Evolutionary conservation across 2,888 invertebrate genomes (phyloP), one percentile per base, ranked within the genome.

Genomic region (Mesoligia furuncula): DNA sequence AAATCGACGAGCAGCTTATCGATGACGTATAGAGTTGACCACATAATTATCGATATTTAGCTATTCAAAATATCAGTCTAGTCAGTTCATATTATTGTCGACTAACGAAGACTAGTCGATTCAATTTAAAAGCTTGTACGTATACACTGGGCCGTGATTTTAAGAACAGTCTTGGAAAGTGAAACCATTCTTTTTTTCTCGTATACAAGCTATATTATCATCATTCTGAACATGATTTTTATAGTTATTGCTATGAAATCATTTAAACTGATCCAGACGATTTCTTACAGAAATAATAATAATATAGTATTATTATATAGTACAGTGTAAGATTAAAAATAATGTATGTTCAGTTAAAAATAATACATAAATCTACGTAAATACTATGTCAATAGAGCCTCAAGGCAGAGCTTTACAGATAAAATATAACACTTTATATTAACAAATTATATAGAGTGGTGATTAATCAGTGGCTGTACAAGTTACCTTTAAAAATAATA

Each of bases 381-480:
- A 73, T 73, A 77, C 81, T 84, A 84, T 77, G 54, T 59, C 71
- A 80, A 81, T 76, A 86, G 64, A 84, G 82, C 84, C 82, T 84
- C 80, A 51, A 78, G 86, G 84, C 83, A 79, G 65, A 79, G 79
- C 54, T 85, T 79, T 81, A 80, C 79, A 86, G 73, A 88, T 87
- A 82, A 87, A 87, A 88, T 87, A 83, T 88, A 83, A 77, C 68
- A 82, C 57, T 75, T 83, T 82, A 76, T 86, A 83, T 81, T 66
- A 87, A 88, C 88, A 88, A 86, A 87, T 82, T 67, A 81, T 77
- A 79, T 74, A 84, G 72, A 75, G 73, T 78, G 64, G 76, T 64
- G 39, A 80, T 80, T 77, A 70, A 31, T 86, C 70, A 75, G 78
- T 84, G 80, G 83, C 87, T 69, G 73, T 45, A 66, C 66, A 75